These are phyloP conservation scores for Mormyrus hasselquistii DNA, from an alignment of 2,797 vertebrate genomes.

Conservation along the genomic window DNA sequence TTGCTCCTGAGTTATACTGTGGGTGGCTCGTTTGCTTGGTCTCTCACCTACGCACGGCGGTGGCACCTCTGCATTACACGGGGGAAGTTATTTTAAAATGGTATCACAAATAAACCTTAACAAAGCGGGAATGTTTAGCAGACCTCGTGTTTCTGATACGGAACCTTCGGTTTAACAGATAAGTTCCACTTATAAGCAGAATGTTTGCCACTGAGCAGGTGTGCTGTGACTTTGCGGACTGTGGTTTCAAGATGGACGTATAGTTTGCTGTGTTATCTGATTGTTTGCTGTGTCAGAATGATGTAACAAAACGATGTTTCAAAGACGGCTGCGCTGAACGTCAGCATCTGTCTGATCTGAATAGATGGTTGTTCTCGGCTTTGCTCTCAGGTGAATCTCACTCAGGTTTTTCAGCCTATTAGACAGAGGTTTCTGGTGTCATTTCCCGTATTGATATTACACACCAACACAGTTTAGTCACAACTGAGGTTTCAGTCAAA, in stretches of 20 bases:
- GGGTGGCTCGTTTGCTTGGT: not conserved
- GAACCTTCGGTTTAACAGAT: not conserved
- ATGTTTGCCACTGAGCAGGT: not conserved
- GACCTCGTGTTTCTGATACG: not conserved
- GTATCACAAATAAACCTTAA: not conserved
- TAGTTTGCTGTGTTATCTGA: not conserved
- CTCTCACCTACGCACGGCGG: not conserved
- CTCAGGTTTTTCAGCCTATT: not conserved
- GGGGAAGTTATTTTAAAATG: constrained; percentile 2
- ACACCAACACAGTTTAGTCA: not conserved
- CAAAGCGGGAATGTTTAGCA: not conserved
- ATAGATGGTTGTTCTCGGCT: not conserved
- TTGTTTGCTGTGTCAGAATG: not conserved
- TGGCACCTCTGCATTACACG: not conserved
- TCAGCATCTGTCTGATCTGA: not conserved
- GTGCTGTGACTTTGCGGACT: not conserved
- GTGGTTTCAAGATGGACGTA: not conserved
- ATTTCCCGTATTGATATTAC: not conserved
- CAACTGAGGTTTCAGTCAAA: not conserved
- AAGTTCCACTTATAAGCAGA: not conserved
- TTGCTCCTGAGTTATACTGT: not conserved
- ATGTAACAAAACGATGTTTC: not conserved
- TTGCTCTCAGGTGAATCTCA: not conserved
- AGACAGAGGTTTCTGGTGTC: not conserved
- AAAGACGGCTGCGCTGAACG: not conserved